Percentiles rank a stretch among this genome's conserved stretches.
These are phyloP conservation scores for Pseudomyrmex flavicornis DNA, from an alignment of 1,140 invertebrate species.

Conservation along the genomic window DNA sequence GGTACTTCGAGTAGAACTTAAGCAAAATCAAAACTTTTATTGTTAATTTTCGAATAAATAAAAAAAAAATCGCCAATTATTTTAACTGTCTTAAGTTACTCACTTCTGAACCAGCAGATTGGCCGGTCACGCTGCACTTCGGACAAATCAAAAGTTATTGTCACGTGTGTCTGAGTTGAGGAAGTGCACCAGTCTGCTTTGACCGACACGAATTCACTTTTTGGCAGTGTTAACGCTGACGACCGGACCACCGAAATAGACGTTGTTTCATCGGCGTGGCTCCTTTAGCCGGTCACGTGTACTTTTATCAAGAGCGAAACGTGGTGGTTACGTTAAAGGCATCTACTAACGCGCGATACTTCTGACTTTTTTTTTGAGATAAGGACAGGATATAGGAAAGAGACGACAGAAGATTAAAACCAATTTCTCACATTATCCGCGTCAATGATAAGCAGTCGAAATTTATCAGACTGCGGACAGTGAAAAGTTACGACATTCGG, in stretches of 20 bases:
- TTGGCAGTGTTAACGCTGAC: constrained; percentile 40
- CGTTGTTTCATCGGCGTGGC: neutral
- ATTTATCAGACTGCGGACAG: neutral
- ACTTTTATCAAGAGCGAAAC: constrained; percentile 13
- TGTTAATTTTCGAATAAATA: too few relatives aligned
- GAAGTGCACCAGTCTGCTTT: constrained; percentile 17
- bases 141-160: neutral
- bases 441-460: neutral
- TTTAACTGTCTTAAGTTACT: too few relatives aligned
- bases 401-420: too few relatives aligned
- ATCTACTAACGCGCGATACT: neutral
- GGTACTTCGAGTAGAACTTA: too few relatives aligned
- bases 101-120: neutral
- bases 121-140: neutral
- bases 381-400: too few relatives aligned
- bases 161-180: constrained; percentile 1
- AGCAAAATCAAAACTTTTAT: too few relatives aligned
- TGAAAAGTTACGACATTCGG: neutral
- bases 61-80: too few relatives aligned
- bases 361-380: neutral
- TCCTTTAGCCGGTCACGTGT: constrained; percentile 12
- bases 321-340: neutral
- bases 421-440: neutral
- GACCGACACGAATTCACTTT: constrained; percentile 35
- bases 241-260: constrained; percentile 49